Percentiles rank a stretch among this genome's conserved stretches.
Conservation (phyloP, 2,888 invertebrate genomes). For the Noctua janthe region DNA sequence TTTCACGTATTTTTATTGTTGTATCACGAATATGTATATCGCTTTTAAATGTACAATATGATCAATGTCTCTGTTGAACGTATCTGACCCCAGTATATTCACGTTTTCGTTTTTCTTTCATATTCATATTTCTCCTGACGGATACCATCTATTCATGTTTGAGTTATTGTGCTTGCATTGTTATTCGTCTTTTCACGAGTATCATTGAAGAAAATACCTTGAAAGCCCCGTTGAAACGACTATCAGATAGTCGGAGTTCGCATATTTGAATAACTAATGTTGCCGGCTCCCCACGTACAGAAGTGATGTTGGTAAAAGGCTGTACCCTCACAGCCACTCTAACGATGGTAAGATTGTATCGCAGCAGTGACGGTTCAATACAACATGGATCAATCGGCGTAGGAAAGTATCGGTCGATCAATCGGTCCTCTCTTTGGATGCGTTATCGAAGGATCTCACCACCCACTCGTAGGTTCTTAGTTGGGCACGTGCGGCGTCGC, state of each 20-base stretch:
- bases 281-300: constrained; percentile 75
- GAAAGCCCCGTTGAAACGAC: constrained; percentile 75
- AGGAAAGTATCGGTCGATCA: constrained; percentile 78
- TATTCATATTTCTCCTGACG: constrained; percentile 73
- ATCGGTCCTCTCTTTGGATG: constrained; percentile 70
- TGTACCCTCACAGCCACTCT: constrained; percentile 73
- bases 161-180: constrained; percentile 79
- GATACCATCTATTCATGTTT: constrained; percentile 72
- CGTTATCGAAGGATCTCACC: constrained; percentile 74
- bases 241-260: constrained; percentile 84
- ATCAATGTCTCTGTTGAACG: constrained; percentile 73
- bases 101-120: constrained; percentile 67
- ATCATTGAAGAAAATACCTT: constrained; percentile 78
- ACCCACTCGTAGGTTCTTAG: constrained; percentile 70
- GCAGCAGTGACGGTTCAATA: constrained; percentile 88
- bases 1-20: constrained; percentile 72
- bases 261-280: constrained; percentile 89
- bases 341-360: constrained; percentile 88
- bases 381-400: constrained; percentile 84
- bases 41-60: constrained; percentile 76
- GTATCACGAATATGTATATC: constrained; percentile 82
- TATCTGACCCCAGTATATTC: constrained; percentile 68
- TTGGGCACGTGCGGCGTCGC: constrained; percentile 69
- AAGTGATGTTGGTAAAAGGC: constrained; percentile 75
- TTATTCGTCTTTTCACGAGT: constrained; percentile 78